Evolutionary conservation across 2,888 invertebrate genomes (phyloP).

Genomic region (Caradrina clavipalpis): DNA sequence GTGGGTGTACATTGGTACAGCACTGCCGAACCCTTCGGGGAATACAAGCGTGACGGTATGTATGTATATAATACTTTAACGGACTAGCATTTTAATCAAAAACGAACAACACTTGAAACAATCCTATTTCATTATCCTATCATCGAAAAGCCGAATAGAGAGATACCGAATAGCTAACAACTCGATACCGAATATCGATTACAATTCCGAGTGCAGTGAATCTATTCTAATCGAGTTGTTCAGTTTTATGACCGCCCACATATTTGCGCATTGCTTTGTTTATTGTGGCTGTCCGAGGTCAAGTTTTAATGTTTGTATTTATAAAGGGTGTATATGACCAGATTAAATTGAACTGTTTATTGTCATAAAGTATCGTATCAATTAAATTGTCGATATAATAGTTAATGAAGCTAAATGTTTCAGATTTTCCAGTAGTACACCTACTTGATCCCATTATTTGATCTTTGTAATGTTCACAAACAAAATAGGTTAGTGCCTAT

Average conservation of each 20-base stretch:
- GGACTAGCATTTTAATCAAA: conserved; percentile 25
- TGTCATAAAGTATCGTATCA: conserved; percentile 20
- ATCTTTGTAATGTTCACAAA: background rate
- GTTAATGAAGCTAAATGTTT: conserved; percentile 15
- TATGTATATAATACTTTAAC: background rate
- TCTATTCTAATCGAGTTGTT: conserved; percentile 56
- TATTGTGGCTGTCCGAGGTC: conserved; percentile 52
- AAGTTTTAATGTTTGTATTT: conserved; percentile 55
- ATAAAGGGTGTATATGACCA: conserved; percentile 31
- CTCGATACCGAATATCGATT: conserved; percentile 44
- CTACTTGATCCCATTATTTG: too few species aligned
- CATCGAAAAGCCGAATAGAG: conserved; percentile 9
- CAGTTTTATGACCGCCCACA: conserved; percentile 52
- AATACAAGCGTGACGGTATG: too few species aligned
- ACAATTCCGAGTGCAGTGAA: conserved; percentile 39
- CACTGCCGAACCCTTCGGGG: too few species aligned
- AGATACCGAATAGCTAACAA: conserved; percentile 16
- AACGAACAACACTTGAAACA: conserved; percentile 22
- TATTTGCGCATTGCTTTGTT: conserved; percentile 45
- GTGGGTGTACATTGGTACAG: too few species aligned
- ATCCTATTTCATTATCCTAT: conserved; percentile 10
- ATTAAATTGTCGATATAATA: conserved; percentile 18
- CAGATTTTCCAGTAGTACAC: conserved; percentile 14
- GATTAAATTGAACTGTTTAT: conserved; percentile 37
- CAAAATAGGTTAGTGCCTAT: too few species aligned